phyloP scores from a whole-genome alignment of 2,113 vertebrate genomes.

The Micronycteris hirsuta region DNA sequence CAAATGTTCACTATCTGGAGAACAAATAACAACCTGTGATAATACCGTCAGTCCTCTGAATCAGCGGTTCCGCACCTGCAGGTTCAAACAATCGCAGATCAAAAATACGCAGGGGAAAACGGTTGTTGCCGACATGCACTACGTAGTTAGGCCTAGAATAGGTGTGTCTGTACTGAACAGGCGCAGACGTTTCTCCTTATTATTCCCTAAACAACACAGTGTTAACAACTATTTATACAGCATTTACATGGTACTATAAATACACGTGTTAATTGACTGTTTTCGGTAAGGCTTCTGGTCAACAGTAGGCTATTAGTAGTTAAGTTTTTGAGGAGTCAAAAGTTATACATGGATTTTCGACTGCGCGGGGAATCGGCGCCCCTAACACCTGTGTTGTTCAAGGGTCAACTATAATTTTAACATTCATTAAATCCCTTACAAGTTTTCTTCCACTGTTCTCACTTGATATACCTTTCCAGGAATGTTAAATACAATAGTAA shows the following conservation, averaged over 20 bases:
- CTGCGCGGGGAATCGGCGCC: neutral
- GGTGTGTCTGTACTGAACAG: too few species aligned
- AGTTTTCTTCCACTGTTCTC: neutral
- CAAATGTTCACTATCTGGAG: neutral
- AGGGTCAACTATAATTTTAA: neutral
- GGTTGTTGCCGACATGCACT: too few species aligned
- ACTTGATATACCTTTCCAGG: neutral
- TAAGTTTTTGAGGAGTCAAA: neutral
- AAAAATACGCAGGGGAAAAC: too few species aligned
- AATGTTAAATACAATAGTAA: neutral
- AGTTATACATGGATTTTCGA: neutral
- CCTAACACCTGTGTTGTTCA: neutral
- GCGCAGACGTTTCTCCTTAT: too few species aligned
- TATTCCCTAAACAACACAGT: too few species aligned
- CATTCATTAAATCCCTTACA: neutral
- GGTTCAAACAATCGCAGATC: too few species aligned
- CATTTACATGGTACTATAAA: too few species aligned
- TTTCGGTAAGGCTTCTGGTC: neutral
- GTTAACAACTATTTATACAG: too few species aligned
- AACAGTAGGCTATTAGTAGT: neutral
- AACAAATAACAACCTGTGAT: neutral
- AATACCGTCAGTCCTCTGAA: neutral
- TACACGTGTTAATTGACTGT: neutral
- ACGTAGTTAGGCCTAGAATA: too few species aligned
- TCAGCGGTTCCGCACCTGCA: neutral